Base-by-base conservation (phyloP, 2,888 invertebrate genomes). In the Hymenopus coronatus region DNA sequence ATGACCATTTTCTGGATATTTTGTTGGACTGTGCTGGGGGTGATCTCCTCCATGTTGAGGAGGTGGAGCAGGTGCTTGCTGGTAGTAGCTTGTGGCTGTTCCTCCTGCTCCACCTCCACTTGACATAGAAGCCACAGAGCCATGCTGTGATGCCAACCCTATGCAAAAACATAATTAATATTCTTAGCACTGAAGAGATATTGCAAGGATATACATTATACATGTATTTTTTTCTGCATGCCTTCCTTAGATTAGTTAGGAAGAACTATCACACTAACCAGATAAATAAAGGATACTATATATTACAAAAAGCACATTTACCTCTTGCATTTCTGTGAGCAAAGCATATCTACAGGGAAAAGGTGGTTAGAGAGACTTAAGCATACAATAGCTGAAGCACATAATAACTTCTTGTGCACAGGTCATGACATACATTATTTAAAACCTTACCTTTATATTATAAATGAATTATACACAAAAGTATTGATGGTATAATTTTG, bases 1-100 rank as follows among this genome's bases (percentile, higher is more conserved):
- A 92, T 97, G 97, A 1, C 97, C 96, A 92, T 97, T 97, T 93
- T 98, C 97, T 88, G 96, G 96, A 93, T 98, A 97, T 93, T 96
- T 96, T 90, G 94, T 94, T 88, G 94, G 94, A 90, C 93, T 93
- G 90, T 92, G 92, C 87, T 92, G 94, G 70, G 88, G 30, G 12
- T 89, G 89, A 28, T 88, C 85, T 25, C 85, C 88, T 28, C 87
- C 87, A 87, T 87, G 87, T 40, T 87, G 87, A n/a, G 87, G 30
- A 15, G 87, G 87, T 28, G 83, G 82, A 20, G 87, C 84, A 12
- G 90, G 82, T 40, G 95, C 94, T 91, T 94, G 94, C 89, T 94
- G 94, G 92, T 94, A 92, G 90, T 92, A 92, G 88, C 92, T 92
- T 46, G 92, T 91, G 81, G 92, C 91, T 89, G 91, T 90, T 4